Conservation (phyloP, 1,140 invertebrate species). For the Lordiphosa clarofinis region DNA sequence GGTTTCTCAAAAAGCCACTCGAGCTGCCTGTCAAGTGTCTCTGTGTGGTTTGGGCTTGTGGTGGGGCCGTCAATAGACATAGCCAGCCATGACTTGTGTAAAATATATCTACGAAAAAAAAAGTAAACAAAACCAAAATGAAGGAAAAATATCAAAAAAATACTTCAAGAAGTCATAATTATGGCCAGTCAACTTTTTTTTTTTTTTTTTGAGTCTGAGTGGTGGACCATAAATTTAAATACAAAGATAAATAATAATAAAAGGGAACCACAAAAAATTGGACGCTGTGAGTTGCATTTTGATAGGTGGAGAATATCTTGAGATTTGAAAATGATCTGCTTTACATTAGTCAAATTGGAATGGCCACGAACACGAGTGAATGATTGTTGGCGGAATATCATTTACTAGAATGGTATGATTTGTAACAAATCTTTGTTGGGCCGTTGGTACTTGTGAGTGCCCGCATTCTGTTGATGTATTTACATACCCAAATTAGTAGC, state of each 20-base stretch:
- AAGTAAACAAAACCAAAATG: conserved; percentile 14
- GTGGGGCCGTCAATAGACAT: conserved; percentile 55
- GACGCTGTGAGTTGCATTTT: conserved; percentile 23
- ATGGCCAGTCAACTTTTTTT: conserved; percentile 67
- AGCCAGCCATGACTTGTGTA: conserved; percentile 62
- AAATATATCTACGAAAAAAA: conserved; percentile 44
- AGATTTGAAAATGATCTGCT: conserved; percentile 26
- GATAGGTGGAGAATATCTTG: conserved; percentile 23
- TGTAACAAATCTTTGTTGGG: no score
- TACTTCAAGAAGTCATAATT: conserved; percentile 73
- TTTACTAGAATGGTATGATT: background rate
- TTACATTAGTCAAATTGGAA: conserved; percentile 47
- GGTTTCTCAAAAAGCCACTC: conserved; percentile 74
- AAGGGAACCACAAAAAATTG: conserved; percentile 18
- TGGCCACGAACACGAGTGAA: background rate
- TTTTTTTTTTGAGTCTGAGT: conserved; percentile 28
- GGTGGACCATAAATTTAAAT: conserved; percentile 44
- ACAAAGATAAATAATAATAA: conserved; percentile 42
- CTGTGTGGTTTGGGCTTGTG: conserved; percentile 26
- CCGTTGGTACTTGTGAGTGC: no score
- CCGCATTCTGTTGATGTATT: no score
- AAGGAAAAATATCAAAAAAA: conserved; percentile 18
- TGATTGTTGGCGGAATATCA: conserved; percentile 6
- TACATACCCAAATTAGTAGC: no score
- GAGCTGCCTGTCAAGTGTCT: conserved; percentile 70